A percentile compares a stretch with the other conserved stretches of the same genome.
These are phyloP conservation scores for Penaeus monodon DNA, from an alignment of 2,888 invertebrate species.

Conservation along the genomic window DNA sequence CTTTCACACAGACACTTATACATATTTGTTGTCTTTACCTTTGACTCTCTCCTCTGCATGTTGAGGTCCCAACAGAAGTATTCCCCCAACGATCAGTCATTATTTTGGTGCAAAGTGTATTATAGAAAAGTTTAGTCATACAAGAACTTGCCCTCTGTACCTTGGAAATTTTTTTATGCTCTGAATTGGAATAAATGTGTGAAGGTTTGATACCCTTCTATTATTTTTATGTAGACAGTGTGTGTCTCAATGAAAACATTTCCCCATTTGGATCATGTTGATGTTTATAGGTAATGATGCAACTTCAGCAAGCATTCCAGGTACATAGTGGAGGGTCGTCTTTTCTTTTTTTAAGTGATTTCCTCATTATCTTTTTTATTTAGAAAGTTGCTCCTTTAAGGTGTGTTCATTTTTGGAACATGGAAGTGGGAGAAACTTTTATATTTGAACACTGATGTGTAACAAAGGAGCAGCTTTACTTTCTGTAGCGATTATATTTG, in stretches of 20 bases:
- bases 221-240: not conserved
- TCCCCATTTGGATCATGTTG: too few species aligned
- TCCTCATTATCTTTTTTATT: not conserved
- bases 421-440: too few species aligned
- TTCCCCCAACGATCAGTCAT: conserved; percentile 25
- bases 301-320: conserved; percentile 6
- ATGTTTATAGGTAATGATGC: not conserved
- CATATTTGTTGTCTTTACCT: not conserved
- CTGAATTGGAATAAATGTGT: conserved; percentile 1
- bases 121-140: conserved; percentile 2
- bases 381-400: conserved; percentile 13
- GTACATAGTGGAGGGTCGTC: not conserved
- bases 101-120: conserved; percentile 26
- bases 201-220: not conserved
- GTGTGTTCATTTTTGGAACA: too few species aligned
- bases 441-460: not conserved
- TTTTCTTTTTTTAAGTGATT: not conserved
- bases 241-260: too few species aligned
- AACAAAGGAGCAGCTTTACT: conserved; percentile 8
- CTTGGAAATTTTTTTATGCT: conserved; percentile 14
- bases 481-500: not conserved
- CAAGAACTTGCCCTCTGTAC: conserved; percentile 3
- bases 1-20: not conserved
- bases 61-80: conserved; percentile 11
- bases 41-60: not conserved